Percentiles rank a stretch among this genome's conserved stretches.
Conservation (phyloP, 2,797 vertebrate genomes). For the Gymnoscopelus braueri region DNA sequence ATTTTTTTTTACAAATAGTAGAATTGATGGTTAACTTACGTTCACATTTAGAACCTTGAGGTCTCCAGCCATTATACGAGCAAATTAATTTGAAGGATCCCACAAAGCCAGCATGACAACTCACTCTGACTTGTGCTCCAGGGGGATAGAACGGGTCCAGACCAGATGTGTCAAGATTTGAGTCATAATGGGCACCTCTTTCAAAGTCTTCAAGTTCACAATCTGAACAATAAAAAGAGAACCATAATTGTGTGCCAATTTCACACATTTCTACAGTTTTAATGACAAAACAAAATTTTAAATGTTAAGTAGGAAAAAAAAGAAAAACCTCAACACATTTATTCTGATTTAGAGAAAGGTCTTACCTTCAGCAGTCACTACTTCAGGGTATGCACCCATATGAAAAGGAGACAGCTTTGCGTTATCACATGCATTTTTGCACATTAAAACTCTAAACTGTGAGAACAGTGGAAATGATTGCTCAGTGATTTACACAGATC, state of each 20-base stretch:
- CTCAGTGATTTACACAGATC: slow-evolving; percentile 53
- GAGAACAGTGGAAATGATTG: slow-evolving; percentile 30
- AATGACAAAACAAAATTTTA: background rate
- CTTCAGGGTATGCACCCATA: slow-evolving; percentile 55
- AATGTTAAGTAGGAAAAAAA: background rate
- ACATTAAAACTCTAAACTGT: slow-evolving; percentile 23
- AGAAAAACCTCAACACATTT: background rate
- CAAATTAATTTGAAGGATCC: slow-evolving; percentile 73
- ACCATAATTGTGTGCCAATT: background rate
- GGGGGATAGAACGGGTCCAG: slow-evolving; percentile 1
- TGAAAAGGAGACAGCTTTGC: slow-evolving; percentile 35
- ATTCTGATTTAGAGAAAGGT: background rate
- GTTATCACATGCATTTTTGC: slow-evolving; percentile 54
- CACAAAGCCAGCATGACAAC: slow-evolving; percentile 62
- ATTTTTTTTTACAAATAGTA: background rate
- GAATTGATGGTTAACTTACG: slow-evolving; percentile 57
- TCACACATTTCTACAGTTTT: background rate
- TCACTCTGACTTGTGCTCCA: slow-evolving; percentile 49
- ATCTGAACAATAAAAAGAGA: slow-evolving; percentile 14
- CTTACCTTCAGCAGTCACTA: slow-evolving; percentile 63
- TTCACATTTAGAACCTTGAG: slow-evolving; percentile 41
- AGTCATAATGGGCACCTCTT: fast-evolving
- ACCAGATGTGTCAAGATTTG: slow-evolving; percentile 43
- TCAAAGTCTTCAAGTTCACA: slow-evolving; percentile 40
- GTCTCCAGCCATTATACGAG: slow-evolving; percentile 1